phyloP scores from a whole-genome alignment of 2,888 invertebrate species.

The Balanococcus diminutus region DNA sequence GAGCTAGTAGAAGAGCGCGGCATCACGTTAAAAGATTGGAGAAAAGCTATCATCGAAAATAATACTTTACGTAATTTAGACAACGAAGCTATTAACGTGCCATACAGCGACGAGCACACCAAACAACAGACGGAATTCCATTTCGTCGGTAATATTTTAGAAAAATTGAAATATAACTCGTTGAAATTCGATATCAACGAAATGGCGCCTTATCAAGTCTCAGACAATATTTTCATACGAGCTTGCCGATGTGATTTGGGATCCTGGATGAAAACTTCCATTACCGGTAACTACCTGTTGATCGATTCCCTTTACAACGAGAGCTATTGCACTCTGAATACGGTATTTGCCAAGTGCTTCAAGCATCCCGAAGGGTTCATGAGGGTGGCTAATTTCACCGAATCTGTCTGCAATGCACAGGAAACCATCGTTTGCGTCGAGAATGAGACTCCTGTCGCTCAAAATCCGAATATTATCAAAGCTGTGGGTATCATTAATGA shows the following conservation, averaged over 20 bases:
- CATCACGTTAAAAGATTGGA: constrained; percentile 72
- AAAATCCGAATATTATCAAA: constrained; percentile 57
- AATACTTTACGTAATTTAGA: constrained; percentile 71
- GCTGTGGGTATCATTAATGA: constrained; percentile 58
- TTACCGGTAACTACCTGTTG: constrained; percentile 63
- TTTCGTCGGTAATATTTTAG: constrained; percentile 61
- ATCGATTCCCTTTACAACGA: constrained; percentile 64
- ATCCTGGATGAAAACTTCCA: constrained; percentile 66
- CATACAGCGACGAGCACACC: constrained; percentile 14
- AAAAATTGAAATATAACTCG: constrained; percentile 59
- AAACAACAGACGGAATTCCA: neutral
- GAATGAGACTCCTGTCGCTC: constrained; percentile 42
- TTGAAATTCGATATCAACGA: constrained; percentile 67
- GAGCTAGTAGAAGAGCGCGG: constrained; percentile 66
- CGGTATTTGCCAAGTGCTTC: constrained; percentile 69
- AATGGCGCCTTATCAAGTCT: constrained; percentile 59
- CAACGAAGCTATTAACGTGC: constrained; percentile 64
- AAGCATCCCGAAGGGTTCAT: constrained; percentile 70
- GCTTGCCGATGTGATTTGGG: constrained; percentile 69
- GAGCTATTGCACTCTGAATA: constrained; percentile 70
- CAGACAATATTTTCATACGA: constrained; percentile 70
- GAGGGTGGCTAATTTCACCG: constrained; percentile 69
- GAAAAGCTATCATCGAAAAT: constrained; percentile 68
- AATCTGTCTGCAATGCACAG: constrained; percentile 61
- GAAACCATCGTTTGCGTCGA: constrained; percentile 58